Evolutionary conservation across 1,140 invertebrate genomes (phyloP), one percentile per base, ranked within the genome.

Genomic region (Cotesia typhae): DNA sequence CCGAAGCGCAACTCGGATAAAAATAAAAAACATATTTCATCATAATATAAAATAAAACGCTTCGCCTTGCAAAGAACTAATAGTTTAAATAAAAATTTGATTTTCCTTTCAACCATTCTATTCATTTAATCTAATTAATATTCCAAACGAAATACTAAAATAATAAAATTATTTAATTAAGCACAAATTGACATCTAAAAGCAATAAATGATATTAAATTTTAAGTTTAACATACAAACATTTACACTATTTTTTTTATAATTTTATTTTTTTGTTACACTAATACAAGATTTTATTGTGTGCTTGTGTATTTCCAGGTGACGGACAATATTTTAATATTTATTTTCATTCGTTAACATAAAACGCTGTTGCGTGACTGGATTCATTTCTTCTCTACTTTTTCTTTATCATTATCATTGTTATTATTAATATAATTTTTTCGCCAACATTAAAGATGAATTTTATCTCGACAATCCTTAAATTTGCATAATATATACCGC

Each of bases 111-210:
- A 7, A 17, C 14, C 28, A 41, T 51, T 17, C 17, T 52, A 47
- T 28, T 35, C 0, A 52, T 65, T 7, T 37, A 7, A 36, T 53
- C 69, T 28, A 71, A 47, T 47, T 47, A 61, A 69, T 38, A 74
- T n/a, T 14, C 14, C 41, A 28, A 57, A 38, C 4, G 0, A 14
- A 65, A 65, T 12, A 28, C 28, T 28, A 28, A 28, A 28, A 28
- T 28, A 28, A 28, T 28, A 28, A 28, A 38, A 64, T 41, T 4
- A 35, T 57, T 57, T 41, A 77, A 82, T 80, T 77, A 85, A 85
- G 82, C 82, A 78, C 59, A 76, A 85, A 84, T 77, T 84, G 83
- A 85, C 82, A 71, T 82, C 78, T 85, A 82, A 81, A 84, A 85
- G 83, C 83, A 84, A 82, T 82, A 85, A 84, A 77, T 81, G 84